Percentiles rank a stretch among this genome's conserved stretches.
Evolutionary conservation across 2,888 invertebrate genomes (phyloP).

Genomic region (Zhengitettix transpicula): DNA sequence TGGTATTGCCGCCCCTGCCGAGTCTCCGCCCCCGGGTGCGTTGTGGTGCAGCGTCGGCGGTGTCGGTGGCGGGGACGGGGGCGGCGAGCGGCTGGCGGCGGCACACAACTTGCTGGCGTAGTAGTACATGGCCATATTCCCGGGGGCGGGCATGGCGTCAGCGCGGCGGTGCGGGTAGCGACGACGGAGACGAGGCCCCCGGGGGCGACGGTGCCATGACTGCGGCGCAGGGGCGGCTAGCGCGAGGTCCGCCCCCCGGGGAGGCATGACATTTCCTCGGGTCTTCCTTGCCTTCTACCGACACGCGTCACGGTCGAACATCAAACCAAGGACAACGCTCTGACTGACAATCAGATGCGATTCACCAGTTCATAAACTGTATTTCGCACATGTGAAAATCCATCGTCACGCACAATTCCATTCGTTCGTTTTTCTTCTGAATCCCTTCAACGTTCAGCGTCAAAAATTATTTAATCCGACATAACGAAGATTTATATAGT

Average conservation of each 20-base stretch:
- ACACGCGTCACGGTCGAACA: background rate
- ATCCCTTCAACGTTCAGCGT: too few species aligned
- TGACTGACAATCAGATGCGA: too few species aligned
- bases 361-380: too few species aligned
- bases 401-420: too few species aligned
- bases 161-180: background rate
- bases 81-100: background rate
- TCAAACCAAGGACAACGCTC: background rate
- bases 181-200: background rate
- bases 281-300: background rate
- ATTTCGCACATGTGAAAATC: too few species aligned
- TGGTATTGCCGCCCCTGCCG: background rate
- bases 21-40: background rate
- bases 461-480: too few species aligned
- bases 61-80: background rate
- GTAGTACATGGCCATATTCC: background rate
- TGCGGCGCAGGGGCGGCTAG: too few species aligned
- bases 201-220: background rate
- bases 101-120: background rate
- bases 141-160: background rate
- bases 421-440: too few species aligned
- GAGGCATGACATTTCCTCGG: background rate
- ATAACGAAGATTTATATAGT: too few species aligned
- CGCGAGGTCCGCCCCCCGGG: background rate
- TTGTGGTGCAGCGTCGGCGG: background rate